Conservation (phyloP, 2,797 vertebrate genomes). For the Mergus octosetaceus region DNA sequence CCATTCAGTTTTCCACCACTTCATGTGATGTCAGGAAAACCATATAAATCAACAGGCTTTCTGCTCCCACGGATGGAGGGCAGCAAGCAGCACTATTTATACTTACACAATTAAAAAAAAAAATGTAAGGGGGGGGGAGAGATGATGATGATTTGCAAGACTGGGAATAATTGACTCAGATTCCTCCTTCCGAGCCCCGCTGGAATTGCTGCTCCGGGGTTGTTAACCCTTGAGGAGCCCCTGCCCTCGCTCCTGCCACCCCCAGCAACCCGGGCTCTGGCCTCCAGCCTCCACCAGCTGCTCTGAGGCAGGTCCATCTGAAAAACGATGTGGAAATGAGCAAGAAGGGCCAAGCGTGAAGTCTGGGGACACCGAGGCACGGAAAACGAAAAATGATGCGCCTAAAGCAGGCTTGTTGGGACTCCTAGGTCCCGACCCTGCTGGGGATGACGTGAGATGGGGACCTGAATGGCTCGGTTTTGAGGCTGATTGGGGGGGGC, state of each 20-base stretch:
- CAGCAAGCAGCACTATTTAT: conserved; percentile 71
- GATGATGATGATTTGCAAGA: conserved; percentile 62
- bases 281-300: not conserved
- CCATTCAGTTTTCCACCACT: conserved; percentile 71
- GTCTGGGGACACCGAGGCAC: not conserved
- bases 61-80: conserved; percentile 66
- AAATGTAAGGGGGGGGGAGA: not conserved
- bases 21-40: conserved; percentile 75
- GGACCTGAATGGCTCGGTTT: not conserved
- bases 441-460: not conserved
- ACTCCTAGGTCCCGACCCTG: not conserved
- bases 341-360: not conserved
- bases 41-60: conserved; percentile 75
- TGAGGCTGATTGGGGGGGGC: not conserved
- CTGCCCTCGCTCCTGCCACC: not conserved
- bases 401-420: not conserved
- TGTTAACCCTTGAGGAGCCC: conserved; percentile 58
- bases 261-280: not conserved
- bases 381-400: not conserved
- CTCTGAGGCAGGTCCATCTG: not conserved
- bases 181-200: conserved; percentile 21
- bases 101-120: conserved; percentile 55
- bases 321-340: rapidly evolving
- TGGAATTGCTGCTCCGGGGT: not conserved
- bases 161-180: conserved; percentile 59